These are phyloP conservation scores for Apotomis turbidana DNA, from an alignment of 2,888 invertebrate species.

Conservation along the genomic window DNA sequence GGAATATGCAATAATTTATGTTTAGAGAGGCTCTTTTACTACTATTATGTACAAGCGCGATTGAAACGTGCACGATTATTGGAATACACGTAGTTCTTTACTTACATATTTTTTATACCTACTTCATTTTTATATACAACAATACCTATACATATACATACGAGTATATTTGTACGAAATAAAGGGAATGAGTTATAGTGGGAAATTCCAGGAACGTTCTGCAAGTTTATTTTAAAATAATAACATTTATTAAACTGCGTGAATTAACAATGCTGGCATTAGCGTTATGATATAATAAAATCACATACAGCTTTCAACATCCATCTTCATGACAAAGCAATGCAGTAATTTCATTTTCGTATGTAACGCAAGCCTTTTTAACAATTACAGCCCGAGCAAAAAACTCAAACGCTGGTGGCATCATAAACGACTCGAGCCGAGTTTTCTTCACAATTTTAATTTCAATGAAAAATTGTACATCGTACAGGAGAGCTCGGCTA, in stretches of 20 bases:
- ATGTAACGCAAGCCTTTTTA: conserved; percentile 63
- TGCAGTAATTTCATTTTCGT: conserved; percentile 55
- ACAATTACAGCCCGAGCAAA: conserved; percentile 65
- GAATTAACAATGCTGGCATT: neutral
- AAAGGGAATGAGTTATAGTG: no score
- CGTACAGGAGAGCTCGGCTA: conserved; percentile 57
- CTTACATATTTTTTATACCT: no score
- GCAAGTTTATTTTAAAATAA: no score
- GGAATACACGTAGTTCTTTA: no score
- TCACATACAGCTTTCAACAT: no score
- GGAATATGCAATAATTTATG: conserved; percentile 3
- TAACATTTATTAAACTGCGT: neutral
- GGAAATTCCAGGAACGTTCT: no score
- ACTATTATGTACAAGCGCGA: neutral
- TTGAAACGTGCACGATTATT: no score
- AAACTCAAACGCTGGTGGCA: conserved; percentile 60
- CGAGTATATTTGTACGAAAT: no score
- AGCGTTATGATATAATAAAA: no score
- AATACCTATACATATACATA: no score
- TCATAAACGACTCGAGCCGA: conserved; percentile 52
- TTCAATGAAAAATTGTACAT: conserved; percentile 79
- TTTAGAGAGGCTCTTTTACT: neutral
- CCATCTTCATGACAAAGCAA: neutral
- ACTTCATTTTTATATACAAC: no score
- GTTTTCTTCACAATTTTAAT: conserved; percentile 67